Evolutionary conservation across 2,797 vertebrate species (phyloP).

Genomic region (Xiphophorus birchmanni): DNA sequence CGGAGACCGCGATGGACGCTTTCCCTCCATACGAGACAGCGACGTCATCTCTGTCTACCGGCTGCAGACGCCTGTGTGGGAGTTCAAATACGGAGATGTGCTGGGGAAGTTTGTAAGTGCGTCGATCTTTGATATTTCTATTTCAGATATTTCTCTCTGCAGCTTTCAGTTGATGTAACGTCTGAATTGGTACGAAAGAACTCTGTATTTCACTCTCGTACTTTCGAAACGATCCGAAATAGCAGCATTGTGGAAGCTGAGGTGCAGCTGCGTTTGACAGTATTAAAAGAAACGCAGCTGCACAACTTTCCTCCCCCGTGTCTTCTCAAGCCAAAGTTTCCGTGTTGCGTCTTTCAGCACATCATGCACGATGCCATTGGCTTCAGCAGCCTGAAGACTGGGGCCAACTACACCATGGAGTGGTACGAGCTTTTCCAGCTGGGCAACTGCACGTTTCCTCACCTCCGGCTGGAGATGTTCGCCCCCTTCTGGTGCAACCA

Average conservation of each 20-base stretch:
- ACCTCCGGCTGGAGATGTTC: slow-evolving; percentile 79
- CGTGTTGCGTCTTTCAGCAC: slow-evolving; percentile 79
- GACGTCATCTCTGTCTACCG: slow-evolving; percentile 92
- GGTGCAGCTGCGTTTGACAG: slow-evolving; percentile 14
- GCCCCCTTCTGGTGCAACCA: slow-evolving; percentile 99
- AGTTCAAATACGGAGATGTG: slow-evolving; percentile 93
- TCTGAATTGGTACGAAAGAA: background rate
- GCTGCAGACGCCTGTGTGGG: slow-evolving; percentile 96
- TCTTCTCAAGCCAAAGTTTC: background rate
- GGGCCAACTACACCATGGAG: slow-evolving; percentile 93
- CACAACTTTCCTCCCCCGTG: background rate
- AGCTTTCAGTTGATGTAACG: background rate
- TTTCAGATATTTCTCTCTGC: background rate
- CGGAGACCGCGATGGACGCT: slow-evolving; percentile 82
- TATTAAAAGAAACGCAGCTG: slow-evolving; percentile 29
- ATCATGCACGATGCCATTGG: slow-evolving; percentile 98
- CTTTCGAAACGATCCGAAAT: slow-evolving; percentile 6
- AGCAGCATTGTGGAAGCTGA: background rate
- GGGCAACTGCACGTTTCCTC: slow-evolving; percentile 98
- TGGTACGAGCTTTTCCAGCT: slow-evolving; percentile 99
- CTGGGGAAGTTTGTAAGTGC: slow-evolving; percentile 90
- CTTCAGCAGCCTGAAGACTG: slow-evolving; percentile 87
- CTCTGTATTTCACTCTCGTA: background rate
- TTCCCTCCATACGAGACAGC: slow-evolving; percentile 86
- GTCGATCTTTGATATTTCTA: background rate